A percentile compares a stretch with the other conserved stretches of the same genome.
phyloP scores from a whole-genome alignment of 2,113 vertebrate species.

The Channa maculata region DNA sequence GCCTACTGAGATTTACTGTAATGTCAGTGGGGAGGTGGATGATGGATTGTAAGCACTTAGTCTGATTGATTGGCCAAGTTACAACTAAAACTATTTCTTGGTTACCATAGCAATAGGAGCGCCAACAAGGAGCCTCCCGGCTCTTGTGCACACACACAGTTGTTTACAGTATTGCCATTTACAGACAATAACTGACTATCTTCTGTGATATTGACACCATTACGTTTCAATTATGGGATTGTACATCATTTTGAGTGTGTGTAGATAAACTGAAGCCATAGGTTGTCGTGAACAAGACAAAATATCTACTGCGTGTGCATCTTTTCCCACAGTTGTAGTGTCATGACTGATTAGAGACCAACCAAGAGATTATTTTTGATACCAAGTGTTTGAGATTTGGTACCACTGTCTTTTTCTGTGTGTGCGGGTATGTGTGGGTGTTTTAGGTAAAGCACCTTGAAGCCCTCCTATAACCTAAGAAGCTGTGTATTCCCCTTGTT shows the following conservation, averaged over 20 bases:
- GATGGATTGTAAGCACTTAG: slow-evolving; percentile 69
- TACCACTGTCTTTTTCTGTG: slow-evolving; percentile 40
- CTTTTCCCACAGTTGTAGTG: slow-evolving; percentile 80
- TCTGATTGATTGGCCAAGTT: slow-evolving; percentile 71
- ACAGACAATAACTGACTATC: slow-evolving; percentile 38
- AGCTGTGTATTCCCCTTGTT: slow-evolving; percentile 74
- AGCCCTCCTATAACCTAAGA: slow-evolving; percentile 79
- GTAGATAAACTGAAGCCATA: slow-evolving; percentile 91
- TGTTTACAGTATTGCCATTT: slow-evolving; percentile 82
- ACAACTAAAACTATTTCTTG: slow-evolving; percentile 57
- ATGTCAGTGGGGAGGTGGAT: slow-evolving; percentile 45
- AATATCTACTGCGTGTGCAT: slow-evolving; percentile 88
- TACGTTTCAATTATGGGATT: slow-evolving; percentile 57
- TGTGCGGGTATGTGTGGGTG: slow-evolving; percentile 1
- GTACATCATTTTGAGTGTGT: slow-evolving; percentile 86
- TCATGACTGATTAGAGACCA: slow-evolving; percentile 91
- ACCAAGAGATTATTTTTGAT: slow-evolving; percentile 96
- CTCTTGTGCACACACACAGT: slow-evolving; percentile 48
- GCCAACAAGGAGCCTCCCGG: slow-evolving; percentile 49
- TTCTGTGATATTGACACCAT: slow-evolving; percentile 34
- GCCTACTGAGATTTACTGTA: slow-evolving; percentile 61
- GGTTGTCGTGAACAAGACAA: slow-evolving; percentile 74
- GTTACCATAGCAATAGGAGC: slow-evolving; percentile 80
- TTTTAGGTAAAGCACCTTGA: slow-evolving; percentile 78
- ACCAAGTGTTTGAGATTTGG: slow-evolving; percentile 78